Percentiles rank a stretch among this genome's conserved stretches.
These are phyloP conservation scores for Timema podura DNA, from an alignment of 2,888 invertebrate genomes.

Conservation along the genomic window DNA sequence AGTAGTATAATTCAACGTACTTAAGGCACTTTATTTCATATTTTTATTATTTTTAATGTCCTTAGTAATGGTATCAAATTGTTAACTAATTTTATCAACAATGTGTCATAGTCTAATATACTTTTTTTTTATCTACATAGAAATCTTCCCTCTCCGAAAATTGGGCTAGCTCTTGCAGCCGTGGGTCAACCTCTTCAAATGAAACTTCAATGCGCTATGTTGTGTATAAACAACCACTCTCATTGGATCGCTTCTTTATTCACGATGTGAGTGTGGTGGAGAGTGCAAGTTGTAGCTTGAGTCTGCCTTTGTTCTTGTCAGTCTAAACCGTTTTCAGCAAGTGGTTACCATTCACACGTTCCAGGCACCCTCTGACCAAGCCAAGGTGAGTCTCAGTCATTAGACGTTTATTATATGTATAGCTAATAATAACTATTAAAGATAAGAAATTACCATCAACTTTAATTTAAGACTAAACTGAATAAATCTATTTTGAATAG, in stretches of 20 bases:
- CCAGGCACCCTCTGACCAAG: conserved; percentile 43
- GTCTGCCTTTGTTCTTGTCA: conserved; percentile 45
- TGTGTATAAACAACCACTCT: conserved; percentile 47
- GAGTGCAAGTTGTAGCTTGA: conserved; percentile 42
- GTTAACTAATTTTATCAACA: too few species aligned
- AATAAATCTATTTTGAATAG: too few species aligned
- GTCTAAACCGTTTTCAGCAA: conserved; percentile 47
- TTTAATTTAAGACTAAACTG: too few species aligned
- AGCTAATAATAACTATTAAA: not conserved
- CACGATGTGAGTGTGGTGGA: conserved; percentile 43
- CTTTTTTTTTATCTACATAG: conserved; percentile 35
- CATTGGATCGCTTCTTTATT: conserved; percentile 46
- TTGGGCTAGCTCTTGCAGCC: conserved; percentile 42
- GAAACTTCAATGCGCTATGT: conserved; percentile 41
- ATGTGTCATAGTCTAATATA: too few species aligned
- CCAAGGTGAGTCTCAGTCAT: conserved; percentile 40
- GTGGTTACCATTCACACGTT: conserved; percentile 47
- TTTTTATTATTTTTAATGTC: too few species aligned
- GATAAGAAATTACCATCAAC: too few species aligned
- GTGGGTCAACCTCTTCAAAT: conserved; percentile 37
- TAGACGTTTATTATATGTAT: not conserved
- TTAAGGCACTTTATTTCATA: too few species aligned
- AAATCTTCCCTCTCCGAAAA: conserved; percentile 47
- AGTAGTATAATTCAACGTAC: too few species aligned
- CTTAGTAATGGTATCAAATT: too few species aligned